phyloP scores from a whole-genome alignment of 2,113 vertebrate species.

The Crypturellus undulatus region DNA sequence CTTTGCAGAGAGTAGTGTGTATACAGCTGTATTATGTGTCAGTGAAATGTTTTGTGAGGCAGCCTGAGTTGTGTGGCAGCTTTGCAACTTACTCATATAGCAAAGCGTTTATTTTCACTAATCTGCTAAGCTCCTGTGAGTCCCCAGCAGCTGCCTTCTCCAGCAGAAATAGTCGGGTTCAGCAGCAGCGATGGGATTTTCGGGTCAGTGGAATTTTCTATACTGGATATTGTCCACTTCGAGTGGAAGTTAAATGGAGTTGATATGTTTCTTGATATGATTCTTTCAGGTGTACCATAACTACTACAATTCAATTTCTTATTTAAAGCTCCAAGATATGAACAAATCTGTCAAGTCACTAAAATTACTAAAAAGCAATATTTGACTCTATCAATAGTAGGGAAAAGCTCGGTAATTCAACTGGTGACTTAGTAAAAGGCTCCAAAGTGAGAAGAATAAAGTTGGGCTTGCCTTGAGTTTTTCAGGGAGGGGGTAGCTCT shows the following conservation, averaged over 20 bases:
- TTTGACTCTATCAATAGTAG: background rate
- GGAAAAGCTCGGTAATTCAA: background rate
- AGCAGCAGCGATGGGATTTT: background rate
- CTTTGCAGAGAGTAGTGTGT: fast-evolving
- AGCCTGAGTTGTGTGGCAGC: background rate
- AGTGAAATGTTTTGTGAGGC: background rate
- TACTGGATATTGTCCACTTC: background rate
- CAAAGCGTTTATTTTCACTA: background rate
- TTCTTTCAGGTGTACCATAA: background rate
- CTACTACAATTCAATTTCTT: background rate
- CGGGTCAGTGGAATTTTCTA: background rate
- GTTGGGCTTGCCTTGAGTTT: background rate
- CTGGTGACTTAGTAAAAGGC: background rate
- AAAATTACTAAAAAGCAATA: background rate
- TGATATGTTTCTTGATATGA: background rate
- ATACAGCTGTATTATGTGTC: background rate
- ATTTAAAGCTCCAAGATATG: background rate
- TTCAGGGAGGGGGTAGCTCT: background rate
- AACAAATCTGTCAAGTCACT: background rate
- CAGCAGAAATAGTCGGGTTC: fast-evolving
- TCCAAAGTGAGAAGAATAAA: background rate
- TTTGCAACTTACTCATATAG: background rate
- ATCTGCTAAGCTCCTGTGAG: background rate
- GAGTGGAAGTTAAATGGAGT: background rate
- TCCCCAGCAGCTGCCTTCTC: background rate